Conservation (phyloP, 2,888 invertebrate genomes). For the Tipula vernalis region DNA sequence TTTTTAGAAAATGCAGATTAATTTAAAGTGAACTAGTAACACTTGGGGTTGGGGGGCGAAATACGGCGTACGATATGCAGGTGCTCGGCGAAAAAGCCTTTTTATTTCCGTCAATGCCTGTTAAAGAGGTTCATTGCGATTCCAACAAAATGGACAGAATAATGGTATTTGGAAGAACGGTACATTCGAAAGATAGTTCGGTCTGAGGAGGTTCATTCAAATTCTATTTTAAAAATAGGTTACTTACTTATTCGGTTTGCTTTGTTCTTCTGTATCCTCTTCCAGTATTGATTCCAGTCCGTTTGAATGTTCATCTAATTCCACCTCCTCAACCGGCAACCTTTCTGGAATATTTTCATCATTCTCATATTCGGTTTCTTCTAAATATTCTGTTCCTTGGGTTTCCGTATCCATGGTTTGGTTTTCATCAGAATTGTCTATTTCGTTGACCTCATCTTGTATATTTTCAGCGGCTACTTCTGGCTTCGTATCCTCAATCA, state of each 20-base stretch:
- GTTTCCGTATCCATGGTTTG: not conserved
- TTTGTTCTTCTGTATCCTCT: not conserved
- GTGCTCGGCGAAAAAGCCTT: not conserved
- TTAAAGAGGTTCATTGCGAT: too few species aligned
- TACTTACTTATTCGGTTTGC: not conserved
- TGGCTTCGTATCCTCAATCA: not conserved
- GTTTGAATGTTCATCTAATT: not conserved
- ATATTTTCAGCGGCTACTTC: slow-evolving; percentile 23
- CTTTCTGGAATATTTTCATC: not conserved
- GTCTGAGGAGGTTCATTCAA: not conserved
- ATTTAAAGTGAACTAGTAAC: not conserved
- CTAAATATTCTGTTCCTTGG: not conserved
- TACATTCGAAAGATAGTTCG: not conserved
- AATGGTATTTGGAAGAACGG: too few species aligned
- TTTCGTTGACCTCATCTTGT: slow-evolving; percentile 25
- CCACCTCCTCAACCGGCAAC: not conserved
- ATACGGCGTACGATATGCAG: not conserved
- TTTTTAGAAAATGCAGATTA: not conserved
- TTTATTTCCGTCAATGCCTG: too few species aligned
- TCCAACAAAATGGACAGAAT: not conserved
- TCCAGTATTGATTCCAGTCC: not conserved
- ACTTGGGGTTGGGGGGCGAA: not conserved
- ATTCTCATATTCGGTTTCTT: not conserved
- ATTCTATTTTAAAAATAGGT: not conserved
- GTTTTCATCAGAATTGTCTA: not conserved